Conservation (phyloP, 2,888 invertebrate species). For the Bembecia ichneumoniformis region DNA sequence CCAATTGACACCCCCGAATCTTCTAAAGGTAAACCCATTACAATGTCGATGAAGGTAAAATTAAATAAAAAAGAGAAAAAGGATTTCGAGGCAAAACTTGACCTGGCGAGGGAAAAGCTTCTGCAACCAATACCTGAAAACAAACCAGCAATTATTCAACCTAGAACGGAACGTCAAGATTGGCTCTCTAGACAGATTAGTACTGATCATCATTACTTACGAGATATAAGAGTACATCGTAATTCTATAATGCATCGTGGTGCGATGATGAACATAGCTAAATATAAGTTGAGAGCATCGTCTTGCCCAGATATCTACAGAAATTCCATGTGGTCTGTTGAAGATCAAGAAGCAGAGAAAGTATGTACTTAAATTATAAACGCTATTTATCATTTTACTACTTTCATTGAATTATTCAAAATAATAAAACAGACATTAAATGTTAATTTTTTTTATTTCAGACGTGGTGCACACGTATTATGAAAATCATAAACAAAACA, state of each 20-base stretch:
- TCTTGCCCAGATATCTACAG: conserved; percentile 93
- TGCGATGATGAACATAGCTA: conserved; percentile 87
- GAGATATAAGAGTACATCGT: conserved; percentile 79
- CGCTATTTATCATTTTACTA: background rate
- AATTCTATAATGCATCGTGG: conserved; percentile 90
- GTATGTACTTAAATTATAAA: background rate
- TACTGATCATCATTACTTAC: conserved; percentile 77
- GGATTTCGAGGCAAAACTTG: conserved; percentile 54
- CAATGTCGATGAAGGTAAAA: conserved; percentile 76
- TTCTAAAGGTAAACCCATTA: conserved; percentile 67
- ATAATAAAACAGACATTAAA: background rate
- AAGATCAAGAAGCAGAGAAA: conserved; percentile 77
- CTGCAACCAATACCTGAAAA: conserved; percentile 61
- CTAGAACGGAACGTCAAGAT: conserved; percentile 39
- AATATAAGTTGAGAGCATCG: conserved; percentile 87
- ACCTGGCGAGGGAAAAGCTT: conserved; percentile 48
- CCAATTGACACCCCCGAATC: conserved; percentile 38
- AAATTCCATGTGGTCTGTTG: conserved; percentile 88
- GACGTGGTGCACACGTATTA: conserved; percentile 80
- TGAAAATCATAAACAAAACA: conserved; percentile 78
- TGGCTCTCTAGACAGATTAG: conserved; percentile 68
- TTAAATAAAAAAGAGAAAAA: conserved; percentile 50
- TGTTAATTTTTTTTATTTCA: conserved; percentile 43
- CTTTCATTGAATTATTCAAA: background rate
- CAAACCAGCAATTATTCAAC: conserved; percentile 39